Conservation (phyloP, 2,888 invertebrate species). For the Meghimatium bilineatum region DNA sequence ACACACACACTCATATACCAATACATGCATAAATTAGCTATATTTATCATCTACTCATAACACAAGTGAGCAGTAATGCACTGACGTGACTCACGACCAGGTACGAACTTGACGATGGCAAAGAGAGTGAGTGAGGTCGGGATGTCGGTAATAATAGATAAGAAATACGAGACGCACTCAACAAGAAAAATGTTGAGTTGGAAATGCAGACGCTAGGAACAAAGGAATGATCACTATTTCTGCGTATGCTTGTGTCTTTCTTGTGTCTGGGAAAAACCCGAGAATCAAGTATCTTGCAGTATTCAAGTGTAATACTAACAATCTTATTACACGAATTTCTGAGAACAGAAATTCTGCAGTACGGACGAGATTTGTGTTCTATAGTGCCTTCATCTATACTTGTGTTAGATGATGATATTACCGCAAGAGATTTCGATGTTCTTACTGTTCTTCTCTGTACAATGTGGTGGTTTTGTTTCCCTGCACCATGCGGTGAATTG, state of each 20-base stretch:
- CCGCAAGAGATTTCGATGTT: too few relatives aligned
- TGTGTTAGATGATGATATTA: too few relatives aligned
- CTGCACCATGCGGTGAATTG: too few relatives aligned
- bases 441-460: too few relatives aligned
- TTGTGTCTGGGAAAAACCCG: neutral
- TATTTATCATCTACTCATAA: neutral
- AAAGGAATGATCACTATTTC: neutral
- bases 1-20: neutral
- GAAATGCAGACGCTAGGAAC: neutral
- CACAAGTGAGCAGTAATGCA: neutral
- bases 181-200: neutral
- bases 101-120: neutral
- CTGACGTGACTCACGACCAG: neutral
- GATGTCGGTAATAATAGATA: neutral
- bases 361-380: neutral
- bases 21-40: neutral
- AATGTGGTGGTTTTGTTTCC: too few relatives aligned
- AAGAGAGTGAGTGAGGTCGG: neutral
- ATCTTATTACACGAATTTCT: neutral
- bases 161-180: neutral
- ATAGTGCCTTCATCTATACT: too few relatives aligned
- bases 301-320: neutral
- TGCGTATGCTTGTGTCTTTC: neutral
- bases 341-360: neutral
- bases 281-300: neutral